phyloP scores from a whole-genome alignment of 2,888 invertebrate genomes.

The Tromatobia lineatoria region DNA sequence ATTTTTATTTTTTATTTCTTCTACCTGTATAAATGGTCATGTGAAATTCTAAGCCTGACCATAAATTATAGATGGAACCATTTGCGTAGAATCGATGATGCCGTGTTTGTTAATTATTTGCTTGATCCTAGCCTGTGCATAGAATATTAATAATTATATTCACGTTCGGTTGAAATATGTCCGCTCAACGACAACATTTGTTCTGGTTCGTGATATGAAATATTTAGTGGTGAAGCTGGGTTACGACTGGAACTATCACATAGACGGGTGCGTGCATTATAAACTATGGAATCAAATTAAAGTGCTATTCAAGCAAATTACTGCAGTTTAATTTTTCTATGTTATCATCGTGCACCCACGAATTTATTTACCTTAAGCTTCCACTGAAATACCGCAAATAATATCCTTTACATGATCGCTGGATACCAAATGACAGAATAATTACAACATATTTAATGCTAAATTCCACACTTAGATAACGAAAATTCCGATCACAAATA shows the following conservation, averaged over 20 bases:
- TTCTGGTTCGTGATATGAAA: background rate
- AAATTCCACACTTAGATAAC: too few relatives aligned
- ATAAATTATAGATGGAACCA: background rate
- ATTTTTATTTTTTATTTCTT: too few relatives aligned
- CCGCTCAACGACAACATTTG: conserved; percentile 6
- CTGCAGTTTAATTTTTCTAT: background rate
- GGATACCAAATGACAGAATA: background rate
- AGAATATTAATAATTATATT: background rate
- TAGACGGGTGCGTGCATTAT: background rate
- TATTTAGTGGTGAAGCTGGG: conserved; percentile 3
- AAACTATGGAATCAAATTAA: background rate
- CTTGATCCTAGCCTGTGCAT: background rate
- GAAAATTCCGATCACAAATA: too few relatives aligned
- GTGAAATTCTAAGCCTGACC: background rate
- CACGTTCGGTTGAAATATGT: background rate
- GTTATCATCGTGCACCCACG: background rate
- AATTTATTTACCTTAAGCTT: background rate
- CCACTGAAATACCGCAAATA: background rate
- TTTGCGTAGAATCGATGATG: background rate
- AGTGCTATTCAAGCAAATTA: conserved; percentile 8
- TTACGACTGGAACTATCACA: background rate
- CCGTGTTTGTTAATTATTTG: background rate
- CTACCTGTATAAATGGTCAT: background rate
- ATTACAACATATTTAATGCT: too few relatives aligned
- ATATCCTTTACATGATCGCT: background rate